A percentile compares a stretch with the other conserved stretches of the same genome.
phyloP scores from a whole-genome alignment of 2,113 vertebrate species.

The Acrocephalus kingi region DNA sequence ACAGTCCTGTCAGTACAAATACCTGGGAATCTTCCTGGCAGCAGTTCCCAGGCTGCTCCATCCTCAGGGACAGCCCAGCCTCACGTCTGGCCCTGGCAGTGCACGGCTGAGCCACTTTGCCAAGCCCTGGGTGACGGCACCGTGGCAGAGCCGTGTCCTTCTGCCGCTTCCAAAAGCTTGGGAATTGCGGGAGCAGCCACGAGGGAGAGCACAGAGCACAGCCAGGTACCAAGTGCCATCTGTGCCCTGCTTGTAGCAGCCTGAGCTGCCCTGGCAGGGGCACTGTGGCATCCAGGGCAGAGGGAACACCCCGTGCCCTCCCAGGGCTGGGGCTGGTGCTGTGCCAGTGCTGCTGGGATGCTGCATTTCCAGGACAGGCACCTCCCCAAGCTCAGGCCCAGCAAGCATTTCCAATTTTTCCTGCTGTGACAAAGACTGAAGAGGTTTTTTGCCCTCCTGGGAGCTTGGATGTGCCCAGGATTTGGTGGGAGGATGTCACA shows the following conservation, averaged over 20 bases:
- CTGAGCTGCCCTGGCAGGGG: not conserved
- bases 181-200: not conserved
- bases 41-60: not conserved
- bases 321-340: not conserved
- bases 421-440: not conserved
- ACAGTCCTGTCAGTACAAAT: not conserved
- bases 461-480: not conserved
- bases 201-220: not conserved
- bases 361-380: not conserved
- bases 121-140: not conserved
- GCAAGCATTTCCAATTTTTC: not conserved
- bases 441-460: not conserved
- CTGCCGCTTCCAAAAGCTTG: not conserved
- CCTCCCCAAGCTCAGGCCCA: not conserved
- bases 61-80: not conserved
- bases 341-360: not conserved
- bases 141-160: not conserved
- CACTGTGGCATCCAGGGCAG: not conserved
- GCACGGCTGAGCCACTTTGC: not conserved
- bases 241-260: not conserved
- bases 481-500: not conserved
- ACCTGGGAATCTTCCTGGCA: not conserved
- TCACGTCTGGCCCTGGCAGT: not conserved
- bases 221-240: not conserved
- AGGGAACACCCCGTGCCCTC: not conserved